These are phyloP conservation scores for Apis cerana DNA, from an alignment of 1,140 invertebrate genomes.

Conservation along the genomic window DNA sequence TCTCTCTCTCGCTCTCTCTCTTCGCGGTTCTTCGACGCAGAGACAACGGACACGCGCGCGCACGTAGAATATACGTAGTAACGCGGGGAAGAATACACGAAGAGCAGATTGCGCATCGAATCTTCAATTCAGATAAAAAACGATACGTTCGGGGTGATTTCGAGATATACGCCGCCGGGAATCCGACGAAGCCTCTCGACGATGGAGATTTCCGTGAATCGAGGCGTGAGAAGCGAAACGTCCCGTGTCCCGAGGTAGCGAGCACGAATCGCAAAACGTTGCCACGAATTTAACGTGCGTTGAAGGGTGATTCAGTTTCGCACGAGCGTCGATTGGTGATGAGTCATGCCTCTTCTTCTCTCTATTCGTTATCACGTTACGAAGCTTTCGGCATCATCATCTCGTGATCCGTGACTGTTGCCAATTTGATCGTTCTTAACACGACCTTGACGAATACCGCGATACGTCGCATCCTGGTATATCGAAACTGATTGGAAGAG, in stretches of 20 bases:
- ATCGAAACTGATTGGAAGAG: background rate
- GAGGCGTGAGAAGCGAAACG: background rate
- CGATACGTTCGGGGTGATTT: background rate
- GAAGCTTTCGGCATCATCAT: conserved; percentile 7
- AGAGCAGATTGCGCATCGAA: background rate
- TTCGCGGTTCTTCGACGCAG: too few species aligned
- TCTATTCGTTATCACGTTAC: conserved; percentile 42
- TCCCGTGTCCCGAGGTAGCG: background rate
- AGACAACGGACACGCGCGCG: too few species aligned
- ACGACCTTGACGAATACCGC: background rate
- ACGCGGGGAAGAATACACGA: background rate
- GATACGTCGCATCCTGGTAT: conserved; percentile 5
- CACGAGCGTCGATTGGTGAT: conserved; percentile 35
- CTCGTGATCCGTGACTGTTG: background rate
- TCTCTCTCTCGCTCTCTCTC: too few species aligned
- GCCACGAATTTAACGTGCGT: conserved; percentile 41
- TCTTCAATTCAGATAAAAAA: conserved; percentile 37
- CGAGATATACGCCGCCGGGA: background rate
- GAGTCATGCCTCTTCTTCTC: conserved; percentile 49
- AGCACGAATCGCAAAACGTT: conserved; percentile 48
- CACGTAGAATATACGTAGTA: background rate
- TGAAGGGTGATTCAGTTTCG: conserved; percentile 57
- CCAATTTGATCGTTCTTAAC: background rate
- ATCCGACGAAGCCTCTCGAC: background rate
- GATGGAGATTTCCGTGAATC: background rate